phyloP scores from a whole-genome alignment of 2,113 vertebrate species.

The Carassius gibelio region DNA sequence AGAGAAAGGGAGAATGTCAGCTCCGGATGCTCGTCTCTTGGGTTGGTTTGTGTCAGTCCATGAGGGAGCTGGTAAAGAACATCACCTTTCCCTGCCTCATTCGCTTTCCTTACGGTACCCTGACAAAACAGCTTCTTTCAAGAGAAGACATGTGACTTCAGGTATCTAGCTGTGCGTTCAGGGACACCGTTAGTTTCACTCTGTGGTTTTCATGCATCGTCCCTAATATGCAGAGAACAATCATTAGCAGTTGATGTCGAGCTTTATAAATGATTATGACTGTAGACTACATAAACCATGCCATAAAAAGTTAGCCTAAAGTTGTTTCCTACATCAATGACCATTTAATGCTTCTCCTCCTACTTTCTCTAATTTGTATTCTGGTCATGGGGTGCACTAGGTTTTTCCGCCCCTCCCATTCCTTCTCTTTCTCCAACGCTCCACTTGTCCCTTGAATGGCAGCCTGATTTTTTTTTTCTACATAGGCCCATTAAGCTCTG shows the following conservation, averaged over 20 bases:
- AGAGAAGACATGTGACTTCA: conserved; percentile 40
- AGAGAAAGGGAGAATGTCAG: conserved; percentile 21
- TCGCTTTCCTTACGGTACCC: neutral
- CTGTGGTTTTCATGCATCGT: conserved; percentile 45
- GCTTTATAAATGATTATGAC: conserved; percentile 57
- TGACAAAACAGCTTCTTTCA: conserved; percentile 35
- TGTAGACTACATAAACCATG: conserved; percentile 47
- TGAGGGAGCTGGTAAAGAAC: conserved; percentile 28
- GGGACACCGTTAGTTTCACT: conserved; percentile 53
- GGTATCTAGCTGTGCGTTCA: conserved; percentile 47
- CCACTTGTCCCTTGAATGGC: conserved; percentile 53
- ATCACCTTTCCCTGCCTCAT: neutral
- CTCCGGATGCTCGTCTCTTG: conserved; percentile 16
- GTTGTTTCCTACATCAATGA: conserved; percentile 51
- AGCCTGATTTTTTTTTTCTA: conserved; percentile 41
- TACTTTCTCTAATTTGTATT: conserved; percentile 49
- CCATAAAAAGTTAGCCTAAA: conserved; percentile 48
- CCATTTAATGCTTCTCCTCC: conserved; percentile 52
- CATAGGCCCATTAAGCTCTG: conserved; percentile 53
- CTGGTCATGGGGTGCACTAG: conserved; percentile 32
- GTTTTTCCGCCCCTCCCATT: neutral
- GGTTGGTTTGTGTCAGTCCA: conserved; percentile 46
- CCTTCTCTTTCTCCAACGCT: conserved; percentile 36
- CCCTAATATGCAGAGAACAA: conserved; percentile 52
- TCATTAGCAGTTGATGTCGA: conserved; percentile 56